Evolutionary conservation across 2,888 invertebrate genomes (phyloP).

Genomic region (Stomorhina lunata): DNA sequence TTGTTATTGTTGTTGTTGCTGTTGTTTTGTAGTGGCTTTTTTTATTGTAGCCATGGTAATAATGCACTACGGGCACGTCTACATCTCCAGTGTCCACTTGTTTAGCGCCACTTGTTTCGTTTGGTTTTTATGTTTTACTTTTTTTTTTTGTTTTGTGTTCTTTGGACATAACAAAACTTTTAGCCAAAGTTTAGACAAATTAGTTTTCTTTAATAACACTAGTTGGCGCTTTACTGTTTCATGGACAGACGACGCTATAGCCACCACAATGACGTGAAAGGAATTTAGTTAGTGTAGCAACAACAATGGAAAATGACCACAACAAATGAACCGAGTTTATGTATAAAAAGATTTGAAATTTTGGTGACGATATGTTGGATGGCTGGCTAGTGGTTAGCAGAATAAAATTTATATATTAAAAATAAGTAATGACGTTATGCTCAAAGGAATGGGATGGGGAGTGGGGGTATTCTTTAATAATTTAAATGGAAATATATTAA

Average conservation of each 20-base stretch:
- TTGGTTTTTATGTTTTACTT: too few relatives aligned
- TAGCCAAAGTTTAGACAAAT: constrained; percentile 23
- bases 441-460: too few relatives aligned
- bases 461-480: too few relatives aligned
- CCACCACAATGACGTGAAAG: not conserved
- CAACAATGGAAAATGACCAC: constrained; percentile 52
- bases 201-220: constrained; percentile 27
- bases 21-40: constrained; percentile 53
- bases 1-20: constrained; percentile 31
- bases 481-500: too few relatives aligned
- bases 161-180: not conserved
- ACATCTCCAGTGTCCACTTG: constrained; percentile 63
- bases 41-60: constrained; percentile 65
- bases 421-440: too few relatives aligned
- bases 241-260: not conserved
- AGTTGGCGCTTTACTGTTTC: constrained; percentile 40
- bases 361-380: not conserved
- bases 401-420: too few relatives aligned
- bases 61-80: constrained; percentile 48
- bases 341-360: not conserved
- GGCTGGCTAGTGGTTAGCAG: too few relatives aligned
- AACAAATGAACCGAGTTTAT: constrained; percentile 18
- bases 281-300: constrained; percentile 29
- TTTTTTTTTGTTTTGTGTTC: not conserved
- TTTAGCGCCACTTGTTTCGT: constrained; percentile 38